Evolutionary conservation across 2,113 vertebrate species (phyloP).

Genomic region (Eurypyga helias): DNA sequence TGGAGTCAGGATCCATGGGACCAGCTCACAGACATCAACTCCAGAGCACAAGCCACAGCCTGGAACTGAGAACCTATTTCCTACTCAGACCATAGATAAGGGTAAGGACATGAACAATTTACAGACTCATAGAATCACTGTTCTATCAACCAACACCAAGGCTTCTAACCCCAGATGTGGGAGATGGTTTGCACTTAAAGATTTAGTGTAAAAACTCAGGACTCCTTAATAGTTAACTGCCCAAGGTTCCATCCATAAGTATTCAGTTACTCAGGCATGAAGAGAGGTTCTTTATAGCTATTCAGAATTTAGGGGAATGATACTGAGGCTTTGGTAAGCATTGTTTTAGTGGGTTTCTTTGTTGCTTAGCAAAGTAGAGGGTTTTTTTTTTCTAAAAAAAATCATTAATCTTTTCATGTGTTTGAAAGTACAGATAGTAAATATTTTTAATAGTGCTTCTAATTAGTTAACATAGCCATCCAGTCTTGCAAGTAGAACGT

Average conservation of each 20-base stretch:
- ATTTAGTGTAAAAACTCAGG: background rate
- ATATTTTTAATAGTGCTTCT: conserved; percentile 47
- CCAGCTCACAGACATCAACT: background rate
- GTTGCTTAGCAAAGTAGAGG: background rate
- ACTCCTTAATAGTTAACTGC: background rate
- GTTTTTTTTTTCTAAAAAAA: background rate
- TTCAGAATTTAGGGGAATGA: background rate
- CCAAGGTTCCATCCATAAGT: background rate
- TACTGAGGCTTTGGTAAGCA: background rate
- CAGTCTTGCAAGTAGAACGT: background rate
- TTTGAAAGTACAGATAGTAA: conserved; percentile 30
- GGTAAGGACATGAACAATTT: background rate
- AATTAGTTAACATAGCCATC: conserved; percentile 26
- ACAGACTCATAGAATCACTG: too few relatives aligned
- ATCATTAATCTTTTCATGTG: background rate
- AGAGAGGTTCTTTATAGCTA: background rate
- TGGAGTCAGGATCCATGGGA: background rate
- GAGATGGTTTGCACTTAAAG: background rate
- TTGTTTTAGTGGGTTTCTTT: background rate
- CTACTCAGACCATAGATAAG: background rate
- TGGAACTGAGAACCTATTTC: background rate
- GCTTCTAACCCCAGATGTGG: background rate
- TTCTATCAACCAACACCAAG: background rate
- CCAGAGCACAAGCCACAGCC: background rate
- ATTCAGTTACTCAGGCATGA: background rate